phyloP scores from a whole-genome alignment of 2,113 vertebrate genomes.

The Noctilio leporinus region DNA sequence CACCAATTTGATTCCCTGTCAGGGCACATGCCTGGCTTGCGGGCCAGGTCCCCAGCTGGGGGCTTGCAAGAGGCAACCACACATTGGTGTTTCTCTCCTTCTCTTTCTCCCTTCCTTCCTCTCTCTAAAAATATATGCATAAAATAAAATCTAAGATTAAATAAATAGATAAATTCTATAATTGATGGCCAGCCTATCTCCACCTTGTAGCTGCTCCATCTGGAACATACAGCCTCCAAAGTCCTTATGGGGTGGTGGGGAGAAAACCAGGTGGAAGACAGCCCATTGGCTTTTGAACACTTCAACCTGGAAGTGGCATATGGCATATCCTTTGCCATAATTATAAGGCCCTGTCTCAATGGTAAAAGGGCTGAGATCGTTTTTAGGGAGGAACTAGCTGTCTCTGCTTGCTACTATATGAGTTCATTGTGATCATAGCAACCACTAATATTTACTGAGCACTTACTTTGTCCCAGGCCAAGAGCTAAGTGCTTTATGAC shows the following conservation, averaged over 20 bases:
- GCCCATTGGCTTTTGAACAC: background rate
- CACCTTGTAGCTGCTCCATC: background rate
- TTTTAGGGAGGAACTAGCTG: background rate
- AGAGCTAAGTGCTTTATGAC: background rate
- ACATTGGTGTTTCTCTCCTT: no score
- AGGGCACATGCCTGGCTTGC: no score
- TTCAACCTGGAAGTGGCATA: background rate
- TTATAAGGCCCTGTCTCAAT: no score
- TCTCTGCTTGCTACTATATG: background rate
- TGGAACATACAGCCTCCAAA: background rate
- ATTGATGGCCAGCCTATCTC: background rate
- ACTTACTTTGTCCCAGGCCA: background rate
- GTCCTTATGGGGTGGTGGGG: background rate
- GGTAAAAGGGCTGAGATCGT: background rate
- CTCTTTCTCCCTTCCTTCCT: no score
- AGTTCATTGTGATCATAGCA: background rate
- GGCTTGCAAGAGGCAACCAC: no score
- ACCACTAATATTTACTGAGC: background rate
- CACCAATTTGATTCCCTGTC: no score
- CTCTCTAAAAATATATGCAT: no score
- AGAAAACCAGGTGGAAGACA: background rate
- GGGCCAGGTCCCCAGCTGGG: no score
- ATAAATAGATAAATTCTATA: background rate
- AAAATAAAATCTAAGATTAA: no score
- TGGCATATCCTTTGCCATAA: background rate